Evolutionary conservation across 2,888 invertebrate species (phyloP).

Genomic region (Pyrrhosoma nymphula): DNA sequence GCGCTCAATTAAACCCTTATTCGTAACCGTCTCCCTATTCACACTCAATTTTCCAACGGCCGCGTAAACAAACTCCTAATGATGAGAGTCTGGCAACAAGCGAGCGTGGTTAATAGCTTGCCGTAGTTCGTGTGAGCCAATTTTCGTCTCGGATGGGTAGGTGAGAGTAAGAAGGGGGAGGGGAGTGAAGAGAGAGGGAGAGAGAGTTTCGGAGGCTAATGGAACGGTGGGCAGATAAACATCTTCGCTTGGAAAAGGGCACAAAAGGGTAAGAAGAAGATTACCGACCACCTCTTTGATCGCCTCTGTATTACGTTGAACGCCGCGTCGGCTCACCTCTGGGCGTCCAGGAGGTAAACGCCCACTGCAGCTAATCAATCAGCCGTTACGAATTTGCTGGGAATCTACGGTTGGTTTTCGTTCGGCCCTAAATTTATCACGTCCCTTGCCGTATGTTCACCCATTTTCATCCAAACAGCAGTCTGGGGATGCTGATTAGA

Average conservation of each 20-base stretch:
- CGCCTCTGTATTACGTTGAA: not conserved
- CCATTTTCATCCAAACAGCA: no score
- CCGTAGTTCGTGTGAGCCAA: not conserved
- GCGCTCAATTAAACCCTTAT: constrained; percentile 1
- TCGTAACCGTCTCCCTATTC: not conserved
- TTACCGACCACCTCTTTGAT: not conserved
- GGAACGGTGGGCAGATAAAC: not conserved
- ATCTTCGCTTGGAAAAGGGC: not conserved
- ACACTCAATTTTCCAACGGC: not conserved
- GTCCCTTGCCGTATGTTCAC: not conserved
- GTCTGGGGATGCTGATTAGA: no score
- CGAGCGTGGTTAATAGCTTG: not conserved
- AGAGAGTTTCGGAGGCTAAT: not conserved
- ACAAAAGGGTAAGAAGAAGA: not conserved
- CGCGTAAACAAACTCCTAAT: constrained; percentile 3
- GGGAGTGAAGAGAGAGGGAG: no score
- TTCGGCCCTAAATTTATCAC: not conserved
- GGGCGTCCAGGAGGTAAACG: not conserved
- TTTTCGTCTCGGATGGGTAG: not conserved
- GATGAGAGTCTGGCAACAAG: not conserved
- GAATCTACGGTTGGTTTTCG: not conserved
- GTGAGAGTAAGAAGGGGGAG: not conserved
- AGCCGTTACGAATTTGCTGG: not conserved
- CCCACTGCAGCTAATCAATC: not conserved
- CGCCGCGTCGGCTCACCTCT: not conserved